A percentile compares a stretch with the other conserved stretches of the same genome.
These are phyloP conservation scores for Escarpia spicata DNA, from an alignment of 2,888 invertebrate species.

Conservation along the genomic window DNA sequence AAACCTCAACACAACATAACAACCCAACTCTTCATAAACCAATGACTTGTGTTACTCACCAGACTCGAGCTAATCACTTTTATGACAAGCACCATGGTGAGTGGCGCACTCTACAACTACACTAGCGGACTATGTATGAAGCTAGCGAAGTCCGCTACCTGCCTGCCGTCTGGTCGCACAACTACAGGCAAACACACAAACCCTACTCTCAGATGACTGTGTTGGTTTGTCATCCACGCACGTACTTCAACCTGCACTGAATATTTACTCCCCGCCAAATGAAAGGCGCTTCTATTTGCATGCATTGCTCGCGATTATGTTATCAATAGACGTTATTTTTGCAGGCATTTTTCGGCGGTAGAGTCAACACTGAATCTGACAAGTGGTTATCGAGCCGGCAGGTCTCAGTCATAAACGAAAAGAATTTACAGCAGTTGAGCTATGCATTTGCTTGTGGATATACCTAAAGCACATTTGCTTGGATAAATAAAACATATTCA, in stretches of 20 bases:
- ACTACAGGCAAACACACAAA: conserved; percentile 16
- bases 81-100: background rate
- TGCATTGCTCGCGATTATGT: background rate
- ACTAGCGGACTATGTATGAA: background rate
- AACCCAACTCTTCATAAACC: background rate
- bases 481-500: background rate
- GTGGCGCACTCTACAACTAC: background rate
- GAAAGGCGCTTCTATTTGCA: conserved; percentile 5
- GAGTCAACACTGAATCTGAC: background rate
- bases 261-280: conserved; percentile 9
- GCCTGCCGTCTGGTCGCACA: background rate
- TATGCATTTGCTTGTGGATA: background rate
- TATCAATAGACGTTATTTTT: background rate
- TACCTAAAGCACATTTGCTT: background rate
- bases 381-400: background rate
- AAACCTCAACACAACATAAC: background rate
- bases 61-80: background rate
- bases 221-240: background rate
- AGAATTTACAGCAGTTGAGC: background rate
- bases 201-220: background rate
- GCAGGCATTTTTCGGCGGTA: background rate
- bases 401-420: background rate
- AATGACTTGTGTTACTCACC: background rate
- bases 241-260: background rate
- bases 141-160: background rate